Evolutionary conservation across 2,113 vertebrate genomes (phyloP).

Genomic region (Cettia cetti): DNA sequence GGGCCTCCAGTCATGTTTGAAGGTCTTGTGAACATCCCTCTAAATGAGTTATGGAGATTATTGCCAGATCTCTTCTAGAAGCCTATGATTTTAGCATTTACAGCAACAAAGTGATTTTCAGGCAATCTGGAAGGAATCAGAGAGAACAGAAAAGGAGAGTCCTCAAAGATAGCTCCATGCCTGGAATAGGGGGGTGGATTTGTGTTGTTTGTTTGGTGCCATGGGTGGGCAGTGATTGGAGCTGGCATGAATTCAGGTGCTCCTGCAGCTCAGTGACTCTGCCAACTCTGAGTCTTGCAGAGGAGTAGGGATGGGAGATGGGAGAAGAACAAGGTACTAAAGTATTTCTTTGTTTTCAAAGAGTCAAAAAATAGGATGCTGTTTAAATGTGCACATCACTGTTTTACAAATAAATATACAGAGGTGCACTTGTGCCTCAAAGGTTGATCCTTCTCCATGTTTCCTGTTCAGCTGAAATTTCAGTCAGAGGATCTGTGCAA

Average conservation of each 20-base stretch:
- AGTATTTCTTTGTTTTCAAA: not conserved
- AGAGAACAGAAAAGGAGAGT: not conserved
- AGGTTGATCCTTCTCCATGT: not conserved
- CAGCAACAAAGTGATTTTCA: not conserved
- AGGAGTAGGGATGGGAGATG: not conserved
- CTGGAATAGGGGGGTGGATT: not conserved
- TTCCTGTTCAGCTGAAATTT: not conserved
- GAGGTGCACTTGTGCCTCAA: not conserved
- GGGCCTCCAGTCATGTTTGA: not conserved
- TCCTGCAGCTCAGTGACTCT: not conserved
- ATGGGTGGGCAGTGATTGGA: not conserved
- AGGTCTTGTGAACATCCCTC: not conserved
- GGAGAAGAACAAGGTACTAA: not conserved
- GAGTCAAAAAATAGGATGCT: fast-evolving
- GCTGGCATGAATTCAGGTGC: fast-evolving
- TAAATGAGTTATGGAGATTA: not conserved
- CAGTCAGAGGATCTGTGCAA: not conserved
- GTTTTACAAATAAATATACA: not conserved
- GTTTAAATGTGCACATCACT: not conserved
- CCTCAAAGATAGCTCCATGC: not conserved
- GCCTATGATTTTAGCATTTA: not conserved
- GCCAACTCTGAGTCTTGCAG: not conserved
- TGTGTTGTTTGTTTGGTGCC: not conserved
- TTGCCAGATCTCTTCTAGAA: not conserved
- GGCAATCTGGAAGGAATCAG: not conserved